These are phyloP conservation scores for Cromileptes altivelis DNA, from an alignment of 2,113 vertebrate genomes.

Conservation along the genomic window DNA sequence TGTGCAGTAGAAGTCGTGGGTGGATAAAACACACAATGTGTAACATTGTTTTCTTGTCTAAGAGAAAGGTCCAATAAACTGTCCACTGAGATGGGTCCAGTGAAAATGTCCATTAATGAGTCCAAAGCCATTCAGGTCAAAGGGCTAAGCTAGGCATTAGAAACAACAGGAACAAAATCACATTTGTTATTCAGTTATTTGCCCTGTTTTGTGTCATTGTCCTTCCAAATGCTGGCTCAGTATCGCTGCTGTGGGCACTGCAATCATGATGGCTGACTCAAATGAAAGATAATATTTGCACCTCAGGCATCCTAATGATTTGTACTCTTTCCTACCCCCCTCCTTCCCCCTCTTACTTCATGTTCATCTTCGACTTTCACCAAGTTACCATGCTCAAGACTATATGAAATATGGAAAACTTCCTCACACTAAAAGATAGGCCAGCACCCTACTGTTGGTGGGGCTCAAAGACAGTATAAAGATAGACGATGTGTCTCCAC, in stretches of 20 bases:
- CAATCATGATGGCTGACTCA: background rate
- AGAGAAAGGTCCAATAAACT: background rate
- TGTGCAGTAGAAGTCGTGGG: background rate
- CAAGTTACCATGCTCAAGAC: background rate
- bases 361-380: background rate
- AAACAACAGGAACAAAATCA: no score
- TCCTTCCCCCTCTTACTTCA: background rate
- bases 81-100: background rate
- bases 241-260: background rate
- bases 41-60: background rate
- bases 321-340: background rate
- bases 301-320: constrained; percentile 10
- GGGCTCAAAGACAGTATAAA: no score
- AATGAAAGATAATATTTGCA: constrained; percentile 4
- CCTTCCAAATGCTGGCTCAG: background rate
- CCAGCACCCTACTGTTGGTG: background rate
- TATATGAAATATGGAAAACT: background rate
- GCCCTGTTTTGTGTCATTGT: constrained; percentile 11
- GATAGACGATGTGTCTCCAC: no score
- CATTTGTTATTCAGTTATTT: background rate
- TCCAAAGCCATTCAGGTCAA: background rate
- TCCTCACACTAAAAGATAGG: background rate
- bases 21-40: background rate
- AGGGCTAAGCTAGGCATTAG: background rate
- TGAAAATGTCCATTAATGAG: background rate